Conservation (phyloP, 2,797 vertebrate genomes). For the Triplophysa yarkandensis region DNA sequence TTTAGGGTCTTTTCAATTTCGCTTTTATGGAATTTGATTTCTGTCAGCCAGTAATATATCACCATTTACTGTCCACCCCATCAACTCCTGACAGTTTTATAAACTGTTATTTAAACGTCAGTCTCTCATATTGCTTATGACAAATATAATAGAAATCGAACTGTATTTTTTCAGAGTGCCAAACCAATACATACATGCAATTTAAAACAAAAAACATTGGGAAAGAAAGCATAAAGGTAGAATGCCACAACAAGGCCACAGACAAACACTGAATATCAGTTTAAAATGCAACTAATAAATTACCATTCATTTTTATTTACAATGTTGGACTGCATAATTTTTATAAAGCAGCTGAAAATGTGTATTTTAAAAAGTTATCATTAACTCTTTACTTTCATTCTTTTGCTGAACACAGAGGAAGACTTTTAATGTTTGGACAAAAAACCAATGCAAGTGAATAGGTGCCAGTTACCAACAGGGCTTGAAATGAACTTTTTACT, state of each 20-base stretch:
- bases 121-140: conserved; percentile 72
- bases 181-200: conserved; percentile 34
- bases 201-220: conserved; percentile 13
- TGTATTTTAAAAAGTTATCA: not conserved
- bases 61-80: conserved; percentile 77
- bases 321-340: not conserved
- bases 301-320: not conserved
- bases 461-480: too few relatives aligned
- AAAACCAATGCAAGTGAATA: too few relatives aligned
- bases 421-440: too few relatives aligned
- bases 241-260: conserved; percentile 41
- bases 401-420: too few relatives aligned
- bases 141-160: conserved; percentile 76
- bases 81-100: conserved; percentile 80
- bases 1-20: conserved; percentile 79
- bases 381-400: too few relatives aligned
- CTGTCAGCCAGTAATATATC: conserved; percentile 80
- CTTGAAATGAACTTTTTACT: too few relatives aligned
- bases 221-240: conserved; percentile 14
- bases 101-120: conserved; percentile 82
- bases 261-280: conserved; percentile 1
- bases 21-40: conserved; percentile 84
- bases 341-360: not conserved
- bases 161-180: conserved; percentile 54
- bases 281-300: conserved; percentile 6